These are phyloP conservation scores for Heliconius sara DNA, from an alignment of 2,888 invertebrate species.

Conservation along the genomic window DNA sequence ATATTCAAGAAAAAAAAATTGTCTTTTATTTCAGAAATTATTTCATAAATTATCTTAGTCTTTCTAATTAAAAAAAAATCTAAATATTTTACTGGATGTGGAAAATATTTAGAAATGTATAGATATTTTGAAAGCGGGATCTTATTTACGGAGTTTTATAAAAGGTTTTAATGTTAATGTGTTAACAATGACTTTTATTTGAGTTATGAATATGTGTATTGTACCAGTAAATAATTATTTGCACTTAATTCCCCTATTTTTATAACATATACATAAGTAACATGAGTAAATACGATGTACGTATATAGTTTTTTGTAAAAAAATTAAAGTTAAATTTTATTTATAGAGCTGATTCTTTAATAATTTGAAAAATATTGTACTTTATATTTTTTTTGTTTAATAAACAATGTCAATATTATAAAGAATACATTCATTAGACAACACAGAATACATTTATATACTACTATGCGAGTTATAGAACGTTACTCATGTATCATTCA, in stretches of 20 bases:
- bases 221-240: neutral
- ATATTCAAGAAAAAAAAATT: too few relatives aligned
- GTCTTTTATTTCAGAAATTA: too few relatives aligned
- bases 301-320: too few relatives aligned
- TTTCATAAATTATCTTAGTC: too few relatives aligned
- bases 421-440: neutral
- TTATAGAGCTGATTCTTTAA: neutral
- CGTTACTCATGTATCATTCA: constrained; percentile 58
- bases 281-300: too few relatives aligned
- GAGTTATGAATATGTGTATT: neutral
- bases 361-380: neutral
- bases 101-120: too few relatives aligned
- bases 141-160: too few relatives aligned
- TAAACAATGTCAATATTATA: neutral
- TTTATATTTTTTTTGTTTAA: neutral
- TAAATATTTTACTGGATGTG: too few relatives aligned
- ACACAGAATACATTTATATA: constrained; percentile 25
- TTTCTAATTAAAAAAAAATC: too few relatives aligned
- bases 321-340: neutral
- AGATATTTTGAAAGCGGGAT: too few relatives aligned
- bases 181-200: neutral
- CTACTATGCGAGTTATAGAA: neutral
- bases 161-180: neutral
- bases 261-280: too few relatives aligned
- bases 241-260: neutral